Evolutionary conservation across 2,797 vertebrate genomes (phyloP), one percentile per base, ranked within the genome.

Genomic region (Lithobates sylvaticus): DNA sequence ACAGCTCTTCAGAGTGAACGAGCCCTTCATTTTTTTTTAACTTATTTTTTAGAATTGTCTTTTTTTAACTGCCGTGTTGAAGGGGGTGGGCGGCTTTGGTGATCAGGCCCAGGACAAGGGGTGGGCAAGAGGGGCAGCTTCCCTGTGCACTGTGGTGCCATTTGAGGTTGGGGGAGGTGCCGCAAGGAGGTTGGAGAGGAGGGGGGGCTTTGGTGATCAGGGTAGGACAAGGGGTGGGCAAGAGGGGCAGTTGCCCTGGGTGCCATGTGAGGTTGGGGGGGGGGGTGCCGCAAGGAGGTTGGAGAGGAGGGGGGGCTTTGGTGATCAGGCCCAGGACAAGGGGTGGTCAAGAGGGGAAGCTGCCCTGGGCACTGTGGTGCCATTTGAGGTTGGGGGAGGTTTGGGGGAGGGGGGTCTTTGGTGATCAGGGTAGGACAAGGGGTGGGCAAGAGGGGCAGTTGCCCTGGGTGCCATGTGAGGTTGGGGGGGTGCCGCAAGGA

Each of bases 401-500:
- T 29, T 29, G 29, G 29, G 2, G 29, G 29, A 29, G 29, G 29
- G 29, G 54, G 54, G 54, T 1, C 10, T 10, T 10, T 21, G 54
- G 10, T 29, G 13, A 12, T 23, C 0, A 3, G 15, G 5, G 16
- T 70, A 15, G 3, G 36, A 0, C 1, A 5, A 34, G 1, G 69
- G 9, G 29, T 3, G 42, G 15, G 13, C 21, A 10, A 10, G 73
- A 0, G 72, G 36, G 7, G 27, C 10, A 6, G 21, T 0, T 10
- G 4, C 1, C 39, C 0, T 0, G 12, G 5, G n/a, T 58, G 50
- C 2, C n/a, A 7, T 3, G n/a, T 6, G 27, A 1, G 13, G 54
- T 34, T 36, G 13, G n/a, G 32, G 1, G 13, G 68, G 26, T 7
- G 3, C 0, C 50, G 0, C 0, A 1, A 1, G 1, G 0, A 1